Percentiles rank a stretch among this genome's conserved stretches.
Evolutionary conservation across 1,140 invertebrate genomes (phyloP).

Genomic region (Heliconius eleuchia): DNA sequence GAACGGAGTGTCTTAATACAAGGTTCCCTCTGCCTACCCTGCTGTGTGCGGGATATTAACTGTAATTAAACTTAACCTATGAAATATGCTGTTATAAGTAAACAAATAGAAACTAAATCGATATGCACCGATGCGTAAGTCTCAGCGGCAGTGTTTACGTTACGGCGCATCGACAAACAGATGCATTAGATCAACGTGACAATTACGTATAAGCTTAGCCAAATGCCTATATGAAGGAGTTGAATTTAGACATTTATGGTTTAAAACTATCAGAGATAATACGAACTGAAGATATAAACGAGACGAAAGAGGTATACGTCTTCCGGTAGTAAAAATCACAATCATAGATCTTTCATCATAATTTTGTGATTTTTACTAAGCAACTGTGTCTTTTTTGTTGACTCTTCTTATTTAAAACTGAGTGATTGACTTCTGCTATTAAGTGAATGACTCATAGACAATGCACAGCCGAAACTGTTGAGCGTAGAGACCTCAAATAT

Average conservation of each 20-base stretch:
- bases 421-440: not conserved
- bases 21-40: no score
- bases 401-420: no score
- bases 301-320: no score
- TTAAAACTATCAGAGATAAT: not conserved
- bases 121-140: constrained; percentile 19
- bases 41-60: no score
- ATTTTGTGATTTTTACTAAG: no score
- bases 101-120: constrained; percentile 20
- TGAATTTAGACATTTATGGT: not conserved
- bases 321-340: no score
- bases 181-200: constrained; percentile 20
- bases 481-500: not conserved
- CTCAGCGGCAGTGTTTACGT: constrained; percentile 16
- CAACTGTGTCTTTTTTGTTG: no score
- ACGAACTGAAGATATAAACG: no score
- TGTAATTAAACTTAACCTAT: not conserved
- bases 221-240: not conserved
- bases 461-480: not conserved
- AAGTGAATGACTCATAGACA: not conserved
- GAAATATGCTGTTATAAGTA: not conserved
- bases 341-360: no score
- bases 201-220: constrained; percentile 2
- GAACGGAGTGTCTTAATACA: no score
- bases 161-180: constrained; percentile 22